Percentiles rank a stretch among this genome's conserved stretches.
phyloP scores from a whole-genome alignment of 2,797 vertebrate species.

The Chrysolophus pictus region DNA sequence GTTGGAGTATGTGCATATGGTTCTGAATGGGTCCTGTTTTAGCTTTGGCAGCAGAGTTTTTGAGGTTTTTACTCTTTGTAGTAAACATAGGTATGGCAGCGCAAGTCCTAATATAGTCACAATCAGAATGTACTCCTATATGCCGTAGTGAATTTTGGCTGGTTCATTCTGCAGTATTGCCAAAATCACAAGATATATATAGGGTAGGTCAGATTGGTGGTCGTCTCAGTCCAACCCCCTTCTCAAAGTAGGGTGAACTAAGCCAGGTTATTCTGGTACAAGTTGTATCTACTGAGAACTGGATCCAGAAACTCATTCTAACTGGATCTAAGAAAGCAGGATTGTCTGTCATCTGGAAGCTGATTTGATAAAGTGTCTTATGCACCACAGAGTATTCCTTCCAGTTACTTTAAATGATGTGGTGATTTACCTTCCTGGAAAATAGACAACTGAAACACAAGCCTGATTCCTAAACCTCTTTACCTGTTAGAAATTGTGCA shows the following conservation, averaged over 20 bases:
- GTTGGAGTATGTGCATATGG: accelerated
- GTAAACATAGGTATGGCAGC: not conserved
- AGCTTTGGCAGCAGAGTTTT: not conserved
- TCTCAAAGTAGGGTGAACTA: not conserved
- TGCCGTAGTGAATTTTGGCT: not conserved
- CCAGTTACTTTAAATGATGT: not conserved
- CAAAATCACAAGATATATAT: not conserved
- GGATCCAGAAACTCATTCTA: not conserved
- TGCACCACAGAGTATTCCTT: not conserved
- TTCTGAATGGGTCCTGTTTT: not conserved
- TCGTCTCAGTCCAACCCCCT: not conserved
- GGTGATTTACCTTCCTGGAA: slow-evolving; percentile 7
- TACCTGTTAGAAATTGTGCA: not conserved
- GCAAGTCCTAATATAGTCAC: not conserved
- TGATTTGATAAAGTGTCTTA: not conserved
- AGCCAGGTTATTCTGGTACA: not conserved
- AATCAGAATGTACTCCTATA: not conserved
- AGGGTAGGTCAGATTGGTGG: not conserved
- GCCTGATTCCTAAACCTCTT: not conserved
- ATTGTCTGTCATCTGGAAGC: not conserved
- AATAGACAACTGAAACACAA: slow-evolving; percentile 2
- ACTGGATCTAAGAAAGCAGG: not conserved
- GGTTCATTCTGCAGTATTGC: not conserved
- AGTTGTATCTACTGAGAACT: not conserved
- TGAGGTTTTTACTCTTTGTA: not conserved